A percentile compares a stretch with the other conserved stretches of the same genome.
Evolutionary conservation across 2,113 vertebrate genomes (phyloP).

Genomic region (Pantherophis guttatus): DNA sequence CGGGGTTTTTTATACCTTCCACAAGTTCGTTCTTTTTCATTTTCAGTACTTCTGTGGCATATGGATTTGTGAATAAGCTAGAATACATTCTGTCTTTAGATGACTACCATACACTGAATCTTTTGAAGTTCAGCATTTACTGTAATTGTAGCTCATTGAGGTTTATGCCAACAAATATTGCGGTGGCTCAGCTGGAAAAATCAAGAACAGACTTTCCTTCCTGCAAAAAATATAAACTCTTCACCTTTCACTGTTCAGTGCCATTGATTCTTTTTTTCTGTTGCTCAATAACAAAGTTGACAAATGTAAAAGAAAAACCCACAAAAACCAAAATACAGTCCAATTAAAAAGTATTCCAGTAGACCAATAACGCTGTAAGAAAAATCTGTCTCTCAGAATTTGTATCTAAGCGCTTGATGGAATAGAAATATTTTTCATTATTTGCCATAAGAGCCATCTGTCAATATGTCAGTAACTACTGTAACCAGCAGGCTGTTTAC

Average conservation of each 20-base stretch:
- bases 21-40: slow-evolving; percentile 71
- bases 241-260: slow-evolving; percentile 46
- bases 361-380: not conserved
- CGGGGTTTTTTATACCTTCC: slow-evolving; percentile 71
- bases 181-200: slow-evolving; percentile 23
- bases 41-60: slow-evolving; percentile 71
- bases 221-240: slow-evolving; percentile 35
- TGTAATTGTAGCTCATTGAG: not conserved
- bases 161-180: slow-evolving; percentile 10
- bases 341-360: slow-evolving; percentile 1
- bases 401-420: slow-evolving; percentile 23
- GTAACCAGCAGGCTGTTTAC: slow-evolving; percentile 57
- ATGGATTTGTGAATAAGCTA: slow-evolving; percentile 69
- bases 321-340: not conserved
- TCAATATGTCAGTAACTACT: slow-evolving; percentile 53
- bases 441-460: slow-evolving; percentile 45
- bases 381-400: slow-evolving; percentile 21
- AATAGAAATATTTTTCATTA: slow-evolving; percentile 36
- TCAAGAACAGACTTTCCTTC: slow-evolving; percentile 7
- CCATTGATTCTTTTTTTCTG: slow-evolving; percentile 40
- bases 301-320: slow-evolving; percentile 34
- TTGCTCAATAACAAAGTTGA: slow-evolving; percentile 48
- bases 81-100: slow-evolving; percentile 35
- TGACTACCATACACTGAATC: slow-evolving; percentile 27
- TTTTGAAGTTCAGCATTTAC: slow-evolving; percentile 31